phyloP scores from a whole-genome alignment of 2,113 vertebrate species.

The Carlito syrichta region DNA sequence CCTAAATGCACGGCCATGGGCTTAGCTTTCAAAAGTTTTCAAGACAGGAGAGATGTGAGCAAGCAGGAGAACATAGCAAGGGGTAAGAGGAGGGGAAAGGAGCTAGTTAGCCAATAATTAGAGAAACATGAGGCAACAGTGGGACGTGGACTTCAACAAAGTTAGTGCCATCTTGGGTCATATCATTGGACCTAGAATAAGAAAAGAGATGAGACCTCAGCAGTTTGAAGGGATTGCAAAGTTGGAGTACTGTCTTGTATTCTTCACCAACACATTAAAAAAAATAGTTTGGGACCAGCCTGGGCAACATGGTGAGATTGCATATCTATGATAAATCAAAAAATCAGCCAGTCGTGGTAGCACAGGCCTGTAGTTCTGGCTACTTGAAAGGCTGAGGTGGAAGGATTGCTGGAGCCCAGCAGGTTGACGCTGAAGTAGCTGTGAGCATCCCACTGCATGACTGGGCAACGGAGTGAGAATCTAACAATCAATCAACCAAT shows the following conservation, averaged over 20 bases:
- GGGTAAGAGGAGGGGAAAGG: background rate
- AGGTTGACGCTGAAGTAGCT: too few species aligned
- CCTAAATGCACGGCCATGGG: background rate
- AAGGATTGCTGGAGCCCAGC: too few species aligned
- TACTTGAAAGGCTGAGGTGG: too few species aligned
- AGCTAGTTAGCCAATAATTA: background rate
- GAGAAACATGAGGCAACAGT: background rate
- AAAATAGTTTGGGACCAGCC: too few species aligned
- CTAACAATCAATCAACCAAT: too few species aligned
- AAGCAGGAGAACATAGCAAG: background rate
- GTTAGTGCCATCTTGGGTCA: background rate
- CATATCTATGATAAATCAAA: too few species aligned
- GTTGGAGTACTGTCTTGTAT: background rate
- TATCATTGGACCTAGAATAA: background rate
- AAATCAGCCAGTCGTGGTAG: too few species aligned
- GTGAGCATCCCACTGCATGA: too few species aligned
- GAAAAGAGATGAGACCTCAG: background rate
- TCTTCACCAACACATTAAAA: background rate
- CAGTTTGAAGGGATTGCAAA: background rate
- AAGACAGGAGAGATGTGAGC: slow-evolving; percentile 16
- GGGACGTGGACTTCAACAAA: background rate
- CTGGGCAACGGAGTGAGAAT: too few species aligned
- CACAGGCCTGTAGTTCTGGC: too few species aligned
- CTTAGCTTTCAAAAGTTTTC: slow-evolving; percentile 47
- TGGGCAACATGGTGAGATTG: too few species aligned